Evolutionary conservation across 1,140 invertebrate genomes (phyloP).

Genomic region (Sinella curviseta): DNA sequence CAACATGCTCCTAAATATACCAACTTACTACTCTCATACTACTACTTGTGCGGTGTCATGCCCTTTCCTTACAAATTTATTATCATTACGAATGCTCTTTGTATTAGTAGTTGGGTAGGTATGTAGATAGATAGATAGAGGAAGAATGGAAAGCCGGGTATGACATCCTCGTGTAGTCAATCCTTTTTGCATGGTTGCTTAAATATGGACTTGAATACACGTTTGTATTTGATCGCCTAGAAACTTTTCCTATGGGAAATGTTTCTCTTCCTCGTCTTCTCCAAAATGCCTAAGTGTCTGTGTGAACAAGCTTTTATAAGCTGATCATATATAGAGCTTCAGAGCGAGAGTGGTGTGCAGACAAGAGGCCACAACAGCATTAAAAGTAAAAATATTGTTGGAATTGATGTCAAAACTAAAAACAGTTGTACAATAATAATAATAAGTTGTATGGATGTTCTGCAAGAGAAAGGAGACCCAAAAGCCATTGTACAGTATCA

Average conservation of each 20-base stretch:
- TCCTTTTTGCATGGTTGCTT: background rate
- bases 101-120: no score
- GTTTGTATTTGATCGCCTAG: background rate
- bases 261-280: no score
- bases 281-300: no score
- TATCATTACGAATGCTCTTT: background rate
- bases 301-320: no score
- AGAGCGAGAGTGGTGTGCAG: background rate
- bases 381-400: background rate
- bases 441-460: no score
- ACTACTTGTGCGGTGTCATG: background rate
- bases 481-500: background rate
- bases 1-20: background rate
- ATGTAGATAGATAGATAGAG: no score
- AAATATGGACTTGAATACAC: background rate
- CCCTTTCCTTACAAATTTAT: constrained; percentile 6
- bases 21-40: no score
- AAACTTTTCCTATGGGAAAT: background rate
- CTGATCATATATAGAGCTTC: background rate
- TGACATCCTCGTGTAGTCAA: no score
- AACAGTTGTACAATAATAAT: no score
- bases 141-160: no score
- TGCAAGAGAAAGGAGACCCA: no score
- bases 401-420: background rate
- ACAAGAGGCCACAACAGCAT: background rate